Conservation (phyloP, 2,797 vertebrate genomes). For the Sebastes cheni region DNA sequence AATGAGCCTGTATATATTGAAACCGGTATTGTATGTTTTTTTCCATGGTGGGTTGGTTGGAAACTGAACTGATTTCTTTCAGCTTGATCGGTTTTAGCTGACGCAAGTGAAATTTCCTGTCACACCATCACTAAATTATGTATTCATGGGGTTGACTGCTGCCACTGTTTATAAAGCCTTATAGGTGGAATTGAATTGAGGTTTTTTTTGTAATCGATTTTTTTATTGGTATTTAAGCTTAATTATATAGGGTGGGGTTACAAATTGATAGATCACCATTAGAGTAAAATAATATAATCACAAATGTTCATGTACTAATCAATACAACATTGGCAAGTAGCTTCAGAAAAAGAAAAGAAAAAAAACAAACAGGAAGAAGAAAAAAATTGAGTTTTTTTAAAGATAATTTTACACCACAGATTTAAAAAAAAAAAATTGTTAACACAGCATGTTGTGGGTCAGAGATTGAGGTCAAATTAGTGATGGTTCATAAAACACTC, state of each 20-base stretch:
- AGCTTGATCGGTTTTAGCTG: constrained; percentile 66
- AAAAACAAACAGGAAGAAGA: no score
- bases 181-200: background rate
- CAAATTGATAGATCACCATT: no score
- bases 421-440: background rate
- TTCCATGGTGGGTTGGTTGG: background rate
- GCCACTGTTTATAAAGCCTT: background rate
- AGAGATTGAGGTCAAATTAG: background rate
- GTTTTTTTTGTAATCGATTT: background rate
- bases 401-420: background rate
- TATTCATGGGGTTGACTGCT: constrained; percentile 32
- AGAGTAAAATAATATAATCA: no score
- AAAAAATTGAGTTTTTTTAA: no score
- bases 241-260: no score
- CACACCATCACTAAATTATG: constrained; percentile 64
- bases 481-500: background rate
- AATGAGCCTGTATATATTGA: background rate
- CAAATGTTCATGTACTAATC: no score
- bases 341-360: no score
- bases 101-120: constrained; percentile 67
- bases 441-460: background rate
- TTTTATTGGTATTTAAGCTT: no score
- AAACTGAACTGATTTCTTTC: constrained; percentile 42
- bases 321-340: no score
- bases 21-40: background rate